Evolutionary conservation across 2,797 vertebrate species (phyloP), one percentile per base, ranked within the genome.

Genomic region (Micromesistius poutassou): DNA sequence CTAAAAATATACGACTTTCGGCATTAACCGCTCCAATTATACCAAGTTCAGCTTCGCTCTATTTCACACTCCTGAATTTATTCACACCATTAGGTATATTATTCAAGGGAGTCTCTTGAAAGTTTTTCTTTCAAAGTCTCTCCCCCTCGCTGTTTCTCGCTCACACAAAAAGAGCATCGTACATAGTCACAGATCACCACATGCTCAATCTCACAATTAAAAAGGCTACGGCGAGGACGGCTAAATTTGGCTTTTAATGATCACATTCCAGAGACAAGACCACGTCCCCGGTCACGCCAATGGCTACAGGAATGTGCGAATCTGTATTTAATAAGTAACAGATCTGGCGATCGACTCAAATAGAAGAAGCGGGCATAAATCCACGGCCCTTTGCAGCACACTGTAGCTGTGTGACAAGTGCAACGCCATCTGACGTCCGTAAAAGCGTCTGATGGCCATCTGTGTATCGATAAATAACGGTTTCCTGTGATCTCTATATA

Each of bases 401-500:
- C 36, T 8, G 36, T 38, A 38, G 36, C 36, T 38, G 36, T 38
- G 36, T 38, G 36, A 38, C 36, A 10, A 38, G 36, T 38, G 36
- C 7, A 38, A 38, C 36, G 36, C 36, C 36, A 38, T 38, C 2
- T 38, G 36, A 38, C 9, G 9, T n/a, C 16, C 50, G 1, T n/a
- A 19, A n/a, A 6, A 76, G 72, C 82, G 83, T 89, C 77, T 81
- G 82, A 87, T 78, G 42, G 75, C 80, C 79, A 83, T 87, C 82
- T 87, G 89, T 30, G 9, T 74, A 84, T 82, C 80, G 79, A 89
- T 66, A 76, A 38, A 38, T 38, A 36, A 36, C 36, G 50, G 25
- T 62, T 74, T 71, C 78, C 86, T 77, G 81, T 89, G 82, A 91
- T 90, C 89, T 91, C 88, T 88, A 87, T 80, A 87, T 90, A 91